Conservation (phyloP, 2,888 invertebrate species). For the Cenopis cana region DNA sequence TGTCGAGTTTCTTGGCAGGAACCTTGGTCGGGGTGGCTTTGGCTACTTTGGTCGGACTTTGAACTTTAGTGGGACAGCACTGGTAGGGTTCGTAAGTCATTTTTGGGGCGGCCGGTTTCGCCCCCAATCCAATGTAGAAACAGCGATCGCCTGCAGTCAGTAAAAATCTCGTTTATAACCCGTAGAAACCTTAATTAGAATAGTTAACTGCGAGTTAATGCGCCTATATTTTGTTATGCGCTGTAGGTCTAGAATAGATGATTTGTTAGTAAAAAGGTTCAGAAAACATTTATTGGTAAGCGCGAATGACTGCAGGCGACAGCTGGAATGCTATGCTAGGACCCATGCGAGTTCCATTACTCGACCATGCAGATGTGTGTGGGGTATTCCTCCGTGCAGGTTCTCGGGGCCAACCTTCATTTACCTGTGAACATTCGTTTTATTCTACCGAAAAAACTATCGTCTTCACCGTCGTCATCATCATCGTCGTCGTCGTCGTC, state of each 20-base stretch:
- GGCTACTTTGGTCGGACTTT: conserved; percentile 91
- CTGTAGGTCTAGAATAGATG: conserved; percentile 78
- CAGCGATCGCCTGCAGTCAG: conserved; percentile 98
- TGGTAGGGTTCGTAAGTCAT: conserved; percentile 95
- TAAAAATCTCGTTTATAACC: conserved; percentile 92
- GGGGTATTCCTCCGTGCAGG: conserved; percentile 72
- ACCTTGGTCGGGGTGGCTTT: conserved; percentile 88
- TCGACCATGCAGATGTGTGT: conserved; percentile 83
- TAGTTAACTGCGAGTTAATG: conserved; percentile 80
- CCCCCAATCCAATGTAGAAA: conserved; percentile 98
- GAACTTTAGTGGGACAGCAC: conserved; percentile 95
- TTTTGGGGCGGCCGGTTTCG: conserved; percentile 91
- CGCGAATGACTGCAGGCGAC: conserved; percentile 88
- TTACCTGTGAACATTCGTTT: conserved; percentile 83
- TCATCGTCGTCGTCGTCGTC: conserved; percentile 79
- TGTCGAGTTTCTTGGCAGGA: conserved; percentile 82
- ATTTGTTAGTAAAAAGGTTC: conserved; percentile 81
- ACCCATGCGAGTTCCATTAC: conserved; percentile 76
- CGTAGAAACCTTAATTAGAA: conserved; percentile 72
- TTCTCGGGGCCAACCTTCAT: conserved; percentile 71
- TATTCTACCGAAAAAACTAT: conserved; percentile 80
- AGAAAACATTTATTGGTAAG: conserved; percentile 81
- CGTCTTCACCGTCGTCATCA: conserved; percentile 79
- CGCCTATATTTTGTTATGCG: conserved; percentile 77
- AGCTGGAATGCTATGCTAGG: conserved; percentile 74